Evolutionary conservation across 2,888 invertebrate genomes (phyloP).

Genomic region (Dasysyrphus albostriatus): DNA sequence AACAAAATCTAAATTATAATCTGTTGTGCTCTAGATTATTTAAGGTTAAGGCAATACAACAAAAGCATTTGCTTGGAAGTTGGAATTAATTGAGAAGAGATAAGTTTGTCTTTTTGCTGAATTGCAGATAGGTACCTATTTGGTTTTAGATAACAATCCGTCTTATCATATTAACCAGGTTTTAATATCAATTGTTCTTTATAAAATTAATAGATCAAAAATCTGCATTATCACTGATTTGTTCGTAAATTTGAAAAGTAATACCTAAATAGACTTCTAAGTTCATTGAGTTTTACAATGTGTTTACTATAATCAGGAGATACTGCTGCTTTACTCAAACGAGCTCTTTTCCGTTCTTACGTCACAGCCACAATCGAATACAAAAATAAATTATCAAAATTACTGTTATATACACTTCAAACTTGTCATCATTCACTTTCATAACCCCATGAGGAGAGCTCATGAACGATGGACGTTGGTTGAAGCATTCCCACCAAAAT

Average conservation of each 20-base stretch:
- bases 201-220: not conserved
- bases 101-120: not conserved
- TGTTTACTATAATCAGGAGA: slow-evolving; percentile 16
- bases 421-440: not conserved
- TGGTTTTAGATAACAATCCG: not conserved
- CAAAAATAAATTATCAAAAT: not conserved
- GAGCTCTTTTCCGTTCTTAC: not conserved
- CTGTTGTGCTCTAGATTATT: no score
- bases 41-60: no score
- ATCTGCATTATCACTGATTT: not conserved
- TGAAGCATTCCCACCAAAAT: not conserved
- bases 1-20: no score
- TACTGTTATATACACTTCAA: slow-evolving; percentile 11
- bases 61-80: no score
- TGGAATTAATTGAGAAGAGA: no score
- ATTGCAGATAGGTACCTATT: slow-evolving; percentile 6
- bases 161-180: not conserved
- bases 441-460: not conserved
- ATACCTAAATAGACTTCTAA: not conserved
- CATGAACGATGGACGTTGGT: not conserved
- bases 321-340: not conserved
- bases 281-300: not conserved
- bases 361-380: not conserved
- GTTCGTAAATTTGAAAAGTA: not conserved
- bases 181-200: not conserved